phyloP scores from a whole-genome alignment of 2,797 vertebrate genomes.

The Pelochelys cantorii region DNA sequence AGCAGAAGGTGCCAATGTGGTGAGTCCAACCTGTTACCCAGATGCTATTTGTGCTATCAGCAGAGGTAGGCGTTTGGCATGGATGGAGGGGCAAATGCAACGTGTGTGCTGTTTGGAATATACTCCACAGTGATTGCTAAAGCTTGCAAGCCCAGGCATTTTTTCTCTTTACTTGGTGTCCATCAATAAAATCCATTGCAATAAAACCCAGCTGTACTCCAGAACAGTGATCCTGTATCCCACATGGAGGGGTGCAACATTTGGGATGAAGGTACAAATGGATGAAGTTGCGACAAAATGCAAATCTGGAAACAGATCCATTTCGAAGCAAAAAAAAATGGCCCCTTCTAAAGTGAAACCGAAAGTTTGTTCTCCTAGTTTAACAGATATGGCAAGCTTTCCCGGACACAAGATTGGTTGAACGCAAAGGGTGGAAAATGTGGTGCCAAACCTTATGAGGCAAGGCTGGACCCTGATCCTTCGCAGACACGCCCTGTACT shows the following conservation, averaged over 20 bases:
- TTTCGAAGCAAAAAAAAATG: fast-evolving
- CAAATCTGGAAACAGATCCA: not conserved
- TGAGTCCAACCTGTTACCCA: no score
- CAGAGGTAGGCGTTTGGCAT: not conserved
- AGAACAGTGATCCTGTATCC: fast-evolving
- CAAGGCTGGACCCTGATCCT: not conserved
- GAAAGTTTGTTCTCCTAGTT: not conserved
- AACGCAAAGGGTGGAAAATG: not conserved
- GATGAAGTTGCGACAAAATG: not conserved
- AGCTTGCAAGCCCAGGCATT: not conserved
- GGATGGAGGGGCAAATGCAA: not conserved
- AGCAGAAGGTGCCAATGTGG: no score
- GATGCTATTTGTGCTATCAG: not conserved
- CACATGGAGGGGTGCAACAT: fast-evolving
- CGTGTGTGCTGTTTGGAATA: fast-evolving
- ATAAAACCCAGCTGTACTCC: not conserved
- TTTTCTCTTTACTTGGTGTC: not conserved
- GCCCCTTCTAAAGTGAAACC: not conserved
- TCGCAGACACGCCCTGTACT: not conserved
- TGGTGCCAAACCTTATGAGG: not conserved
- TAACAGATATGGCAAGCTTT: not conserved
- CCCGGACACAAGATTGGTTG: not conserved
- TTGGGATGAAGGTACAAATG: not conserved
- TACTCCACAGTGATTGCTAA: not conserved
- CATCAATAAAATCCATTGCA: not conserved